Evolutionary conservation across 2,888 invertebrate genomes (phyloP), one percentile per base, ranked within the genome.

Genomic region (Leucoma salicis): DNA sequence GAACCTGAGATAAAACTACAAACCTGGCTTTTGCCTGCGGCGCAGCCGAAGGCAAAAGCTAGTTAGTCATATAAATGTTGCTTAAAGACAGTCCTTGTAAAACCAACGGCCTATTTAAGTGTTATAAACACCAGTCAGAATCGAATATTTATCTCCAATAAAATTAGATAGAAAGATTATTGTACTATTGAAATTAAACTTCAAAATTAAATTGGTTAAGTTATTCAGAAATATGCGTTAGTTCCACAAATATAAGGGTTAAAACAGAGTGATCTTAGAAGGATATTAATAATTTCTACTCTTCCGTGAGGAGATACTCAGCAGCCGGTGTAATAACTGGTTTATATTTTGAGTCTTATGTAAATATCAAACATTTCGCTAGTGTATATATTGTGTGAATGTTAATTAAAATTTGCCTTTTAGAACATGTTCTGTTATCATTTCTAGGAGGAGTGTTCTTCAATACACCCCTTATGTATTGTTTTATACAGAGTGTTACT

Each of bases 111-210:
- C 8, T 8, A 21, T 21, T 8, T 21, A 8, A 6, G 21, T 5
- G 1, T 8, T 21, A 21, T 21, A 21, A 2, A 21, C 21, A 21
- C 21, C 16, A 16, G n/a, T n/a, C 16, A 15, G 11, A 18, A 39
- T 39, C 34, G 27, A 13, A 31, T 45, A 42, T 46, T 39, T 35
- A 39, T 60, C 51, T 50, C 34, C 36, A 67, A 64, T 64, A 64
- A 70, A 67, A 64, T 57, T 35, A 46, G 49, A 56, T 57, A 54
- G 56, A 54, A 61, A 63, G 61, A 62, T 16, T 16, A 16, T 21
- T 21, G 21, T 61, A 53, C 39, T 49, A 54, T 59, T 55, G 48
- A 62, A 67, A 66, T 63, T 56, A 59, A 64, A 62, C 46, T 55
- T 35, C 39, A 49, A 49, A 58, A 50, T 54, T 45, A 53, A 58